Evolutionary conservation across 2,797 vertebrate genomes (phyloP), one percentile per base, ranked within the genome.

Genomic region (Pogonophryne albipinna): DNA sequence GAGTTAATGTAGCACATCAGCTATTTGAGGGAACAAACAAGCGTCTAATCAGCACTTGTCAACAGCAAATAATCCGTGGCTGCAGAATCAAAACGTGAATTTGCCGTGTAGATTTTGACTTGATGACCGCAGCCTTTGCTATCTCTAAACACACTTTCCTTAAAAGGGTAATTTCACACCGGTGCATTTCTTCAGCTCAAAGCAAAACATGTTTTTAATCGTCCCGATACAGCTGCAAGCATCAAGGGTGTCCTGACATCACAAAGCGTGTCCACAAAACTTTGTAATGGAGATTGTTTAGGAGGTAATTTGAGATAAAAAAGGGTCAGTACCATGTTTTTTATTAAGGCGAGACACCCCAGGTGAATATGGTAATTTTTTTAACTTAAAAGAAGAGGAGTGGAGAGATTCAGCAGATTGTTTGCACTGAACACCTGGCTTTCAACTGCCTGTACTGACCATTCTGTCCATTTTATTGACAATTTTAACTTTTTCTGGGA

Each of bases 41-140:
- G 6, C n/a, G 63, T 62, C 64, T 75, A 71, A 85, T 82, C 76
- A 73, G 61, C 52, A 59, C 55, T 63, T 63, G 74, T 69, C 62
- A 66, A 49, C 47, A 50, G 6, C 53, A 74, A 58, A 76, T 82
- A 73, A 77, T 80, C 61, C 59, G 13, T 58, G 7, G 14, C 71
- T 44, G 12, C 12, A 64, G 56, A 61, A 71, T 78, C 74, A 10
- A 23, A 61, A 68, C 13, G 46, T 51, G 68, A 20, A 67, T 63
- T 76, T 16, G 12, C 23, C 50, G 46, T 55, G 64, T 49, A 44
- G 64, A 67, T 66, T 19, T 42, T 64, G 69, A 71, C 56, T 23
- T 2, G 50, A 69, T 55, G 67, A 65, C 63, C 41, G 10, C 12
- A 17, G 64, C 59, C 64, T 23, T 60, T 5, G 0, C 10, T 46